Percentiles rank a stretch among this genome's conserved stretches.
phyloP scores from a whole-genome alignment of 2,797 vertebrate species.

The Ptychadena robeensis region DNA sequence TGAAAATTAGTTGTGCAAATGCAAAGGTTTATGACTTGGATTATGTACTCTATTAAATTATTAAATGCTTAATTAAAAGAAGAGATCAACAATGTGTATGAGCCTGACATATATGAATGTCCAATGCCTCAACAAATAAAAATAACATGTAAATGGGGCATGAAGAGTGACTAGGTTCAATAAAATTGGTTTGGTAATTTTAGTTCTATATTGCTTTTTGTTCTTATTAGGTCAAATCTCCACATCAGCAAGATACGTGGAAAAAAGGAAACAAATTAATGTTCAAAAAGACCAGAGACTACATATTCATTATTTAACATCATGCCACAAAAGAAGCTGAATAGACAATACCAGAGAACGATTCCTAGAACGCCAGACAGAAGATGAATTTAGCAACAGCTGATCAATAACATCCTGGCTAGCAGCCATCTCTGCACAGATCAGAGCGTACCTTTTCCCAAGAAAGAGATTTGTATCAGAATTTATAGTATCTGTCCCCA shows the following conservation, averaged over 20 bases:
- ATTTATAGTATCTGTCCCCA: background rate
- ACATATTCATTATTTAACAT: conserved; percentile 18
- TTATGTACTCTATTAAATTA: too few relatives aligned
- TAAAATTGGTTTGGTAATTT: background rate
- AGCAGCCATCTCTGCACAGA: background rate
- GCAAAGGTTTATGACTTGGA: too few relatives aligned
- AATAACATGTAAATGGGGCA: background rate
- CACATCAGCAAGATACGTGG: background rate
- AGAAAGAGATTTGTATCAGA: background rate
- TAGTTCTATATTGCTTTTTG: background rate
- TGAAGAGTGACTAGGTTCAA: background rate
- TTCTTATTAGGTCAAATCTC: conserved; percentile 20
- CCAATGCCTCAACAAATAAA: background rate
- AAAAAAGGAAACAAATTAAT: conserved; percentile 11
- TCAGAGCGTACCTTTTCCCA: background rate
- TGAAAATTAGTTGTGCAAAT: too few relatives aligned
- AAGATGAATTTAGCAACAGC: conserved; percentile 18
- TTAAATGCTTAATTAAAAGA: too few relatives aligned
- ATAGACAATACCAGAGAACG: conserved; percentile 2
- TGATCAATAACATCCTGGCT: conserved; percentile 20
- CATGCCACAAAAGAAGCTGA: conserved; percentile 9
- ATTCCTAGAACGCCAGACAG: conserved; percentile 24
- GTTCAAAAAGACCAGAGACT: background rate
- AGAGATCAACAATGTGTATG: background rate
- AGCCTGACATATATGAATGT: background rate